Conservation (phyloP, 2,888 invertebrate genomes). For the Neria commutata region DNA sequence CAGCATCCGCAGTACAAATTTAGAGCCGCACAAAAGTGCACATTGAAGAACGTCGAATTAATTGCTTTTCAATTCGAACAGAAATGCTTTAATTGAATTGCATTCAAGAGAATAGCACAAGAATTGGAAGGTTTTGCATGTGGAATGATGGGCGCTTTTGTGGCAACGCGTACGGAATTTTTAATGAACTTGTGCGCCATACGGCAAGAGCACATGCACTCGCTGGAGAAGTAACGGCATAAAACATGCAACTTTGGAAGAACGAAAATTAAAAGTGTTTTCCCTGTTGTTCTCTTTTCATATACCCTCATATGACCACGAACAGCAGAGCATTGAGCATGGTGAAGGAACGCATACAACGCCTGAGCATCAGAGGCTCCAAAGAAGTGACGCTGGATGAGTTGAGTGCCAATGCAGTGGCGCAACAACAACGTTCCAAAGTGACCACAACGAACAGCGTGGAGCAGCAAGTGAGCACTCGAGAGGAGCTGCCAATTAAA, state of each 20-base stretch:
- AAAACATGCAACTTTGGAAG: not conserved
- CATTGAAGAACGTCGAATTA: no score
- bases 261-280: not conserved
- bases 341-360: slow-evolving; percentile 41
- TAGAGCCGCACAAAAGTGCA: no score
- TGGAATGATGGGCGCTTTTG: slow-evolving; percentile 21
- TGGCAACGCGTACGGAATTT: slow-evolving; percentile 24
- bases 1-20: not conserved
- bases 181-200: slow-evolving; percentile 24
- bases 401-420: slow-evolving; percentile 10
- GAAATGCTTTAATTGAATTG: not conserved
- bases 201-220: slow-evolving; percentile 20
- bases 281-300: not conserved
- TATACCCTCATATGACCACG: not conserved
- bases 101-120: no score
- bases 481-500: not conserved
- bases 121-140: not conserved
- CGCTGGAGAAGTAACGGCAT: slow-evolving; percentile 26
- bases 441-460: slow-evolving; percentile 13
- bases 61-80: no score
- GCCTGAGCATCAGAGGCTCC: slow-evolving; percentile 40
- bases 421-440: slow-evolving; percentile 14
- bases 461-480: slow-evolving; percentile 14
- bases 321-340: slow-evolving; percentile 19
- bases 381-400: slow-evolving; percentile 30